Evolutionary conservation across 2,113 vertebrate genomes (phyloP).

Genomic region (Bos javanicus): DNA sequence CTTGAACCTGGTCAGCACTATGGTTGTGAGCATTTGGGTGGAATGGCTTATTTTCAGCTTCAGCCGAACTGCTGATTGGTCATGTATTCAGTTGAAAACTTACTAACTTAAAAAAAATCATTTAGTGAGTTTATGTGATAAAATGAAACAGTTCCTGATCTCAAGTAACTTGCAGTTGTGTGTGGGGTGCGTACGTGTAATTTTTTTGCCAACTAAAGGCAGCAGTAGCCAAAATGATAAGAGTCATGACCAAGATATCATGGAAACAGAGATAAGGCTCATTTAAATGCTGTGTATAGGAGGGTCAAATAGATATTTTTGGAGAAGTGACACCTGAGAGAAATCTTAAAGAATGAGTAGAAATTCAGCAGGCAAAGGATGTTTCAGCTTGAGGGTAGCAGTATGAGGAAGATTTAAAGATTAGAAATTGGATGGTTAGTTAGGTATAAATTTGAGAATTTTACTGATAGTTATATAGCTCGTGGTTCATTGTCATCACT

Average conservation of each 20-base stretch:
- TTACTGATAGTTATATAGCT: neutral
- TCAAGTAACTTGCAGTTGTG: neutral
- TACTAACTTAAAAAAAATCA: neutral
- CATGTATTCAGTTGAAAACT: neutral
- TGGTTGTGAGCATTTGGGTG: neutral
- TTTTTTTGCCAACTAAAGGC: neutral
- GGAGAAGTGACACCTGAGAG: neutral
- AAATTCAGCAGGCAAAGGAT: neutral
- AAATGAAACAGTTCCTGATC: neutral
- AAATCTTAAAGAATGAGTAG: neutral
- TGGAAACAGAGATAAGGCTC: neutral
- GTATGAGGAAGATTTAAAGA: neutral
- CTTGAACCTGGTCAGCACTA: neutral
- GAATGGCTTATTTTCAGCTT: neutral
- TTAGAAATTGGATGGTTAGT: neutral
- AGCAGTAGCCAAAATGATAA: neutral
- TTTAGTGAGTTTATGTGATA: neutral
- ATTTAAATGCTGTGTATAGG: neutral
- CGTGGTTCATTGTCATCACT: neutral
- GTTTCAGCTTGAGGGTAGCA: neutral
- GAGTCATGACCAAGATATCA: neutral
- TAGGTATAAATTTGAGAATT: neutral
- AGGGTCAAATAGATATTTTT: neutral
- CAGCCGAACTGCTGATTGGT: neutral
- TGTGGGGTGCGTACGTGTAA: neutral